Base-by-base conservation (phyloP, 2,113 vertebrate species). In the Leptobrachium ailaonicum region DNA sequence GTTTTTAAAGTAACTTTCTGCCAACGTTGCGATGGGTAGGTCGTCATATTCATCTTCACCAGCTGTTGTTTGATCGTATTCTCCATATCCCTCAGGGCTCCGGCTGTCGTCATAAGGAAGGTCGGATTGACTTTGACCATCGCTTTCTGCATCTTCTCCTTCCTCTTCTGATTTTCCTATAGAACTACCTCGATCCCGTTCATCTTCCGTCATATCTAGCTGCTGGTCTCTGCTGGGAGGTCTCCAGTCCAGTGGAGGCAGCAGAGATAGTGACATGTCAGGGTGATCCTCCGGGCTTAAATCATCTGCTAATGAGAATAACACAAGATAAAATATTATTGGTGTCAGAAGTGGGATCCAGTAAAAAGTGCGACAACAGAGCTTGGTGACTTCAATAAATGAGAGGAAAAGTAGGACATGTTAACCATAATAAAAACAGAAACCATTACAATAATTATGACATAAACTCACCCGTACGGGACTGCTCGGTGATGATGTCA, bases 191-290 rank as follows among this genome's bases (percentile, higher is more conserved):
- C 0, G 66, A 6, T 87, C 83, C 0, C 75, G 71, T 3, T 90
- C 88, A 8, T 89, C 90, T 79, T 89, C 87, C 0, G 71, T 83
- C 84, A 83, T 75, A 41, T 87, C 87, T 41, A 12, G 60, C 40
- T 78, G 82, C 4, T 60, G 66, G 14, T 82, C 83, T 47, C 82
- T 82, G 62, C 77, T 80, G 32, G 71, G 77, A 9, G 70, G 77
- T 2, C 53, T 13, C 64, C 70, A 71, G 50, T 58, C 41, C 58
- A 73, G 43, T 56, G 77, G 70, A 66, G 69, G 71, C 11, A 69
- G 77, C 45, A 80, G 58, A 9, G 77, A 73, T 2, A 80, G 7
- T 40, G 77, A 80, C 10, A 3, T 56, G 44, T 58, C 72, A 14
- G 77, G 70, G 47, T 67, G 62, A 32, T 67, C 77, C 10, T 56